phyloP scores from a whole-genome alignment of 2,113 vertebrate species.

The Ochotona curzoniae region DNA sequence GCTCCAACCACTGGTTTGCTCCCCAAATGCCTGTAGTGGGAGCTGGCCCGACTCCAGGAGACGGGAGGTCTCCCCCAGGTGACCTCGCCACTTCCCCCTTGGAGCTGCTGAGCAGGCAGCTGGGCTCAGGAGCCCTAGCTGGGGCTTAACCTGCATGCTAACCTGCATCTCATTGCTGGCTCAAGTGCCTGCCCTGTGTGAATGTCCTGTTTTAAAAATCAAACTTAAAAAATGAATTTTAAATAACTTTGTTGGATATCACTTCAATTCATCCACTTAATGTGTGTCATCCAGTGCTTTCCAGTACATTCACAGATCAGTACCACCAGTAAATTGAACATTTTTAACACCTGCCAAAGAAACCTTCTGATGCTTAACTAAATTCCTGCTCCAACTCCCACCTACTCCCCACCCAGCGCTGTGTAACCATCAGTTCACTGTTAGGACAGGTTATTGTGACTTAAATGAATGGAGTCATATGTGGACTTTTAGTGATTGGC shows the following conservation, averaged over 20 bases:
- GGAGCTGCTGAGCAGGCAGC: too few relatives aligned
- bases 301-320: not conserved
- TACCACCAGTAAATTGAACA: not conserved
- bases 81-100: too few relatives aligned
- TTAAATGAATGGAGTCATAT: not conserved
- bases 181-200: not conserved
- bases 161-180: too few relatives aligned
- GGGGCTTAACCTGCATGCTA: too few relatives aligned
- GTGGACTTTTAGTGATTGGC: not conserved
- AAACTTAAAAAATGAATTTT: not conserved
- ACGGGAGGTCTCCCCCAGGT: too few relatives aligned
- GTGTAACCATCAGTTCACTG: not conserved
- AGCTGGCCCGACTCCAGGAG: too few relatives aligned
- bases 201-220: conserved; percentile 11
- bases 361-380: not conserved
- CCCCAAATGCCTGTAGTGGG: too few relatives aligned
- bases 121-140: too few relatives aligned
- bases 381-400: too few relatives aligned
- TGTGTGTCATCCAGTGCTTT: not conserved
- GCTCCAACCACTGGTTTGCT: too few relatives aligned
- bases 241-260: not conserved
- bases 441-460: not conserved
- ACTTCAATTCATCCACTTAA: not conserved
- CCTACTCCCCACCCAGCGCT: not conserved
- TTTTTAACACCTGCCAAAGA: not conserved